A percentile compares a stretch with the other conserved stretches of the same genome.
Conservation (phyloP, 2,113 vertebrate species). For the Aldabrachelys gigantea region DNA sequence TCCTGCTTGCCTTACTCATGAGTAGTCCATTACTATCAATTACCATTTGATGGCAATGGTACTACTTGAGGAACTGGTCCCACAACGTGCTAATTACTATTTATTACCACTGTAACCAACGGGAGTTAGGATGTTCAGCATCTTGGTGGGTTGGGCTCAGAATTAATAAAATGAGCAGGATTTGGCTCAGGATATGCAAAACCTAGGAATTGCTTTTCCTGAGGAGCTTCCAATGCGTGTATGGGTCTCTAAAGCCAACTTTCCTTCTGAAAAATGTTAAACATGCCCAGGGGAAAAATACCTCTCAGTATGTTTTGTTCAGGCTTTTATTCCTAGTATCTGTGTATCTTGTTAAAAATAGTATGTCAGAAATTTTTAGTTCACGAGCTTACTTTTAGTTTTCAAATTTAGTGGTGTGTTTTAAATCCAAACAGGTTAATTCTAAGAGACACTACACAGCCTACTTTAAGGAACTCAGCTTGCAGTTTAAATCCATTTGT, state of each 20-base stretch:
- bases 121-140: neutral
- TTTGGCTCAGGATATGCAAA: neutral
- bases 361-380: neutral
- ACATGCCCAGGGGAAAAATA: neutral
- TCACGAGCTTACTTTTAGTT: neutral
- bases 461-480: neutral
- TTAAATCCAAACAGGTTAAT: neutral
- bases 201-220: neutral
- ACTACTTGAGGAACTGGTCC: neutral
- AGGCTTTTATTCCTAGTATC: neutral
- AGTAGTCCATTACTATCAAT: neutral
- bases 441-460: neutral
- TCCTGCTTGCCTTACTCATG: neutral
- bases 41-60: neutral
- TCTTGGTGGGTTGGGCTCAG: neutral
- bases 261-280: neutral
- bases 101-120: neutral
- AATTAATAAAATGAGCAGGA: neutral
- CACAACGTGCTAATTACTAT: neutral
- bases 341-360: neutral
- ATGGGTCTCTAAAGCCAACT: neutral
- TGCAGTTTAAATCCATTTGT: constrained; percentile 1
- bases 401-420: neutral
- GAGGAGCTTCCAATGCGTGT: fast-evolving
- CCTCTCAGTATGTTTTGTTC: neutral